These are phyloP conservation scores for Premnoplex brunnescens DNA, from an alignment of 2,797 vertebrate genomes.

Conservation along the genomic window DNA sequence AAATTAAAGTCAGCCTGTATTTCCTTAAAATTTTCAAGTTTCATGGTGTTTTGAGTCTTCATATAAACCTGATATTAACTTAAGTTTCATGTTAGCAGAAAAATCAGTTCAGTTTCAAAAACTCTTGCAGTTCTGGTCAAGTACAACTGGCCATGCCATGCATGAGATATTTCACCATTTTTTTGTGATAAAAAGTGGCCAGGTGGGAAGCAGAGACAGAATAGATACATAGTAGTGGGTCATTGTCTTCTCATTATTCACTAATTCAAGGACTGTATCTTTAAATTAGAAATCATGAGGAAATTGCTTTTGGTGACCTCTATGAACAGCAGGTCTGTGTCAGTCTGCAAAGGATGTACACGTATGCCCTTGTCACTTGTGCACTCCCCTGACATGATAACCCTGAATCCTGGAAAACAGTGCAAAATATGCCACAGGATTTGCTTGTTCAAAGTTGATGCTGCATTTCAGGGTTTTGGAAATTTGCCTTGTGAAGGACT, in stretches of 20 bases:
- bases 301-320: background rate
- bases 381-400: background rate
- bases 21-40: background rate
- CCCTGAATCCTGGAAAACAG: background rate
- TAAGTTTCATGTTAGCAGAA: background rate
- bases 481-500: background rate
- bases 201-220: background rate
- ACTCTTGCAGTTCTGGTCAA: background rate
- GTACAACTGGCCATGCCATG: background rate
- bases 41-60: background rate
- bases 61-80: background rate
- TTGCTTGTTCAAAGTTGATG: background rate
- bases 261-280: background rate
- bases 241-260: background rate
- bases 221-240: background rate
- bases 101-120: background rate
- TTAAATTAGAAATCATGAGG: background rate
- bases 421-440: background rate
- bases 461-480: background rate
- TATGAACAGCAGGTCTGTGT: background rate
- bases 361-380: background rate
- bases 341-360: background rate
- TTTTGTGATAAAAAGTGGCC: background rate
- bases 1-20: background rate
- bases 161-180: background rate